Base-by-base conservation (phyloP, 30 jellyfish, hydroid and myxozoan genomes). In the Calvadosia cruxmelitensis region DNA sequence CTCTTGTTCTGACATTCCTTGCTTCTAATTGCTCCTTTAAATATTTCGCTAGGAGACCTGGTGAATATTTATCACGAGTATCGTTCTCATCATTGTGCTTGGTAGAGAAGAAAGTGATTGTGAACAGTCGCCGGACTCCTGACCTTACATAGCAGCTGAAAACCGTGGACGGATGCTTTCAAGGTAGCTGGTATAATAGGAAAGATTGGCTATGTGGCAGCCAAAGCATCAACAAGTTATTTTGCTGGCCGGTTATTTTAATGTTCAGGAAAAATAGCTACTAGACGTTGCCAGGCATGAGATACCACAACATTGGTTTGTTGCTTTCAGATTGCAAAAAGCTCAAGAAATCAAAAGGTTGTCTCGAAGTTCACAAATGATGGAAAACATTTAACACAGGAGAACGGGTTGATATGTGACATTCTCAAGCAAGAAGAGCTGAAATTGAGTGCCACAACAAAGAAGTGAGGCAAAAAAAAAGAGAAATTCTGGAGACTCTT, bases 211-310 rank as follows among this genome's bases (percentile, higher is more conserved):
- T n/a, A n/a, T n/a, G n/a, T n/a, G n/a, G n/a, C n/a, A n/a, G n/a
- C n/a, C n/a, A n/a, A n/a, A n/a, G n/a, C n/a, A n/a, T 30, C 34
- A 12, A 76, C 52, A 27, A 77, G 5, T 68, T 73, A 25, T 73
- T 73, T 63, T 66, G 81, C 53, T 76, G 81, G 81, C 86, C 80
- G n/a, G n/a, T n/a, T 7, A 65, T 73, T 49, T 52, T 76, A 31
- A 69, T 76, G 10, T 49, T 76, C 34, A 30, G 73, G 65, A 69
- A 64, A 65, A 79, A 79, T 5, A 31, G 29, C 5, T 73, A 78
- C 1, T 78, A 74, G 51, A 32, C 78, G 2, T 74, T 78, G 85
- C 48, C 85, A 24, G 83, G 34, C 33, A 29, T 76, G 5, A 76
- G 83, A 49, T 73, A 73, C 28, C 2, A 50, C 2, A 73, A 73